A percentile compares a stretch with the other conserved stretches of the same genome.
phyloP scores from a whole-genome alignment of 1,140 invertebrate species.

The Drosophila auraria region DNA sequence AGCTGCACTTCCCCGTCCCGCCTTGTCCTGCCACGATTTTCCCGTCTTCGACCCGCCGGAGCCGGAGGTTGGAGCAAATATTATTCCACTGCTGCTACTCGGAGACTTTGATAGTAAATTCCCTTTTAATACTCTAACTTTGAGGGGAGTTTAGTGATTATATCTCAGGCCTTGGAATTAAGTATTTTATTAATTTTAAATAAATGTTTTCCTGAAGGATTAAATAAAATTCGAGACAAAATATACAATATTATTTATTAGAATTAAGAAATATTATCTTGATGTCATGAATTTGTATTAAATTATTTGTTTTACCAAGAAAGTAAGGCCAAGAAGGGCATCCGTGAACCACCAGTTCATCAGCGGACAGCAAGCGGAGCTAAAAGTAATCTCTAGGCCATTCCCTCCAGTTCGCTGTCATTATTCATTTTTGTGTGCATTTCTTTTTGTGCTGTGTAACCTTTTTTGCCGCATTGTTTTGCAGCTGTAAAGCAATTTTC shows the following conservation, averaged over 20 bases:
- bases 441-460: slow-evolving; percentile 80
- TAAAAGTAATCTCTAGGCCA: slow-evolving; percentile 54
- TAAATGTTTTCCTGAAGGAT: too few relatives aligned
- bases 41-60: background rate
- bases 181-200: background rate
- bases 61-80: slow-evolving; percentile 45
- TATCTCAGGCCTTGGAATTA: too few relatives aligned
- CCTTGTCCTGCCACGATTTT: slow-evolving; percentile 2
- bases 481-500: slow-evolving; percentile 80
- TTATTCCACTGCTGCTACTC: slow-evolving; percentile 38
- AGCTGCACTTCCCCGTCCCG: slow-evolving; percentile 65
- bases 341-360: background rate
- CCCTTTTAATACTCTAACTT: slow-evolving; percentile 10
- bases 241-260: too few relatives aligned
- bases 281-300: too few relatives aligned
- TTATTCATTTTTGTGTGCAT: slow-evolving; percentile 77
- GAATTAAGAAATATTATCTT: too few relatives aligned
- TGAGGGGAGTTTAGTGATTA: background rate
- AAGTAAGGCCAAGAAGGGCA: background rate
- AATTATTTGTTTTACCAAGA: too few relatives aligned
- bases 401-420: slow-evolving; percentile 58
- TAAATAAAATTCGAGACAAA: too few relatives aligned
- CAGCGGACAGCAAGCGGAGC: background rate
- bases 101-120: slow-evolving; percentile 47
- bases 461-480: slow-evolving; percentile 77